Conservation (phyloP, 2,113 vertebrate genomes). For the Melospiza melodia region DNA sequence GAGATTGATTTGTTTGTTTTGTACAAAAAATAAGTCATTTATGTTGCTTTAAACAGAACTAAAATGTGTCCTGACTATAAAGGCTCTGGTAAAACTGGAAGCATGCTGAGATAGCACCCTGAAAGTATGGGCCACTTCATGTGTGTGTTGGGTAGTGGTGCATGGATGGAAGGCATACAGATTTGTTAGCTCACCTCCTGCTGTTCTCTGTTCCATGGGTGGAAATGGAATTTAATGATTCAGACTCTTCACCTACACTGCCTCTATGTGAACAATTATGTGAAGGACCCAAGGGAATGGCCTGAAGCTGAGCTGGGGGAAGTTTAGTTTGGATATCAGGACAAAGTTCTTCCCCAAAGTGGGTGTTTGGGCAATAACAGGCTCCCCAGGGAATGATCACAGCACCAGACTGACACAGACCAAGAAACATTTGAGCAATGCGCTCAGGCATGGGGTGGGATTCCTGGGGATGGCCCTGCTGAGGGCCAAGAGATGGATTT, state of each 20-base stretch:
- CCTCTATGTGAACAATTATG: neutral
- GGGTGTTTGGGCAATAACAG: too few species aligned
- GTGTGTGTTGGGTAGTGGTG: accelerated
- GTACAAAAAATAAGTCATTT: accelerated
- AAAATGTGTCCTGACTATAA: neutral
- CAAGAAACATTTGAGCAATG: neutral
- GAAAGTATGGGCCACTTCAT: accelerated
- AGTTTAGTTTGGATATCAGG: neutral
- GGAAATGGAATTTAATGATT: neutral
- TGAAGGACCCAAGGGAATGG: neutral
- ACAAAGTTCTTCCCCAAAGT: neutral
- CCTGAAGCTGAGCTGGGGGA: neutral
- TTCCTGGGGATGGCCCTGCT: neutral
- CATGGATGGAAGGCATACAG: neutral
- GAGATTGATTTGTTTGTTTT: neutral
- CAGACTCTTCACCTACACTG: neutral
- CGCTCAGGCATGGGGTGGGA: neutral
- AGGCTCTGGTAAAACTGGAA: neutral
- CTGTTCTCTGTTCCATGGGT: neutral
- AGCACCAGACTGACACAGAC: neutral
- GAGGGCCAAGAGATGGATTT: neutral
- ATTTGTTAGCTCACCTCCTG: neutral
- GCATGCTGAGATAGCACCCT: accelerated
- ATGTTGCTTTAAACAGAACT: neutral
- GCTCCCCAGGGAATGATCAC: neutral